phyloP scores from a whole-genome alignment of 2,888 invertebrate species.

The Ormyrus pomaceus region DNA sequence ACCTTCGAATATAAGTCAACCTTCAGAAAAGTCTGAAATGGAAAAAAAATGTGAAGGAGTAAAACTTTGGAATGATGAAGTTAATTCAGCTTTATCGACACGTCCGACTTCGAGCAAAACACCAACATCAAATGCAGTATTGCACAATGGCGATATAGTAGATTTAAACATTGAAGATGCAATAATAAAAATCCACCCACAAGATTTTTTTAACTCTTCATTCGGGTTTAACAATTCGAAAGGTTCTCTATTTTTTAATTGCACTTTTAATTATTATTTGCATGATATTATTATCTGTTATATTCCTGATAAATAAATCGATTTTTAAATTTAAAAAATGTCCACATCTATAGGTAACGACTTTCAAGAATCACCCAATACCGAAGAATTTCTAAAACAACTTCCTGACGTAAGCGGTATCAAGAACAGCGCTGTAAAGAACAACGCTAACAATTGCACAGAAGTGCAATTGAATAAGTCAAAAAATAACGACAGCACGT shows the following conservation, averaged over 20 bases:
- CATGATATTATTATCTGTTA: background rate
- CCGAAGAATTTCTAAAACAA: background rate
- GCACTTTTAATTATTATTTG: background rate
- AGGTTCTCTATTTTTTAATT: constrained; percentile 11
- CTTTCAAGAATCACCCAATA: background rate
- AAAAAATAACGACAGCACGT: background rate
- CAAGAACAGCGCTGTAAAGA: background rate
- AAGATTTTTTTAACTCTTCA: constrained; percentile 5
- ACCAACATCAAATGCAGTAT: background rate
- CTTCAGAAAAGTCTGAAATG: background rate
- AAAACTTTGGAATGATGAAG: background rate
- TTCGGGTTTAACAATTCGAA: constrained; percentile 20
- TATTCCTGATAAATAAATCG: background rate
- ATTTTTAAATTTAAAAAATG: background rate
- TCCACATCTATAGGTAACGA: background rate
- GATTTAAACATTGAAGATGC: constrained; percentile 1
- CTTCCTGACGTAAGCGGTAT: background rate
- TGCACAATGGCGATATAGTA: background rate
- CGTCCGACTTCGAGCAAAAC: constrained; percentile 12
- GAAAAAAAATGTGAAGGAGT: background rate
- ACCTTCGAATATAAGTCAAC: background rate
- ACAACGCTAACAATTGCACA: background rate
- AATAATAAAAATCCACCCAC: constrained; percentile 11
- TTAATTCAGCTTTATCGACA: background rate
- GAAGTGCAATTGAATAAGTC: background rate